Base-by-base conservation (phyloP, 2,113 vertebrate species). In the Proteles cristata region DNA sequence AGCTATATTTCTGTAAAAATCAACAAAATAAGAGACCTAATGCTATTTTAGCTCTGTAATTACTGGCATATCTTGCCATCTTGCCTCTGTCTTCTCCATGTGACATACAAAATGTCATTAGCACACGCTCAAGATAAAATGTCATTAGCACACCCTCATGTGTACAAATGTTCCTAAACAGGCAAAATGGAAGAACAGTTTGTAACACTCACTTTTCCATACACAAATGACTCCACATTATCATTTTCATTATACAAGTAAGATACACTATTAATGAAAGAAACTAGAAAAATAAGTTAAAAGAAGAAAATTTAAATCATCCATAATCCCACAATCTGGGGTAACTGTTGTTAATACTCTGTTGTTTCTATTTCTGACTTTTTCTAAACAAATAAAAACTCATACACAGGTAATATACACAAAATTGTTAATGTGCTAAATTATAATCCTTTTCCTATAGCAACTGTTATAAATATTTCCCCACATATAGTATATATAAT, bases 261-360 rank as follows among this genome's bases (percentile, higher is more conserved):
- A 74, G 28, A 88, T 26, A 31, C 0, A 0, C 3, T 43, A 68
- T 66, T 83, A 39, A 5, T 79, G 55, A 81, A 19, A 86, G 94
- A 84, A 74, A 31, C 39, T 65, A 43, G 39, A 63, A 91, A 89
- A 77, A 45, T 35, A 61, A 84, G 16, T 48, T 96, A 16, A 93
- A 92, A 50, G 73, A 66, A 79, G 66, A 97, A 76, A 76, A 55
- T 69, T 73, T 93, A 93, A 94, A 63, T 71, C 31, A 85, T 66
- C 55, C 25, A 82, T 53, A 68, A 50, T 77, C n/a, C 19, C 9
- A 96, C 2, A 82, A 4, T 79, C 66, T 74, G 25, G 68, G 43
- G 79, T 43, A 39, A 65, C 39, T 69, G 26, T 17, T 88, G 21
- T 65, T 88, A 65, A 76, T 77, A 76, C 7, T 91, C 88, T 85